Percentiles rank a stretch among this genome's conserved stretches.
Conservation (phyloP, 2,797 vertebrate species). For the Sternotherus odoratus region DNA sequence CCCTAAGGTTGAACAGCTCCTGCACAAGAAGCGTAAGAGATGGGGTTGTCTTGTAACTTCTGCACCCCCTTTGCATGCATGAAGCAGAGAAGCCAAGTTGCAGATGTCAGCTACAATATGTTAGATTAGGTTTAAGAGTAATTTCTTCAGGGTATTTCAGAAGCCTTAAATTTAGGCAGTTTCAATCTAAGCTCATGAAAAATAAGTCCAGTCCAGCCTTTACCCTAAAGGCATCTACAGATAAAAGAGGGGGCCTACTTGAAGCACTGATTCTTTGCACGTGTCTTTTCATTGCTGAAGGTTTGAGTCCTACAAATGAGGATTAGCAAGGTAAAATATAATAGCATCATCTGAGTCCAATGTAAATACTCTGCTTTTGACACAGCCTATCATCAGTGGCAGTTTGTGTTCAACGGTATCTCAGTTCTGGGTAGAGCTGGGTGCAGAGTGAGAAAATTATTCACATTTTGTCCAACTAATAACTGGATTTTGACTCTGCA, state of each 20-base stretch:
- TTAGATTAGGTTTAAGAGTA: not conserved
- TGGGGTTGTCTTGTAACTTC: not conserved
- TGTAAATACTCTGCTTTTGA: not conserved
- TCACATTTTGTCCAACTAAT: accelerated
- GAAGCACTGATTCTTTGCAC: not conserved
- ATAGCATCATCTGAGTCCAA: not conserved
- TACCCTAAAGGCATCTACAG: not conserved
- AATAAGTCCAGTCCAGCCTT: not conserved
- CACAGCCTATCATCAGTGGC: not conserved
- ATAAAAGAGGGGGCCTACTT: not conserved
- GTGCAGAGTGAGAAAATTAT: not conserved
- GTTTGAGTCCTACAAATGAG: not conserved
- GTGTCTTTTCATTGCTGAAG: not conserved
- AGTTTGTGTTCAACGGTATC: not conserved
- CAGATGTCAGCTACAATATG: accelerated
- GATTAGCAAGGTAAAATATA: not conserved
- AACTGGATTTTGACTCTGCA: not conserved
- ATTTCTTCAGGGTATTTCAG: not conserved
- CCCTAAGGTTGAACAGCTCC: not conserved
- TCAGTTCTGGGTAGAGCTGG: not conserved
- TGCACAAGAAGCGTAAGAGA: accelerated
- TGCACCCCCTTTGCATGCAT: not conserved
- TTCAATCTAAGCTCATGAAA: not conserved
- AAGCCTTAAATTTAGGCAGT: accelerated
- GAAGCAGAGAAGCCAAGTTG: not conserved